Conservation (phyloP, 2,797 vertebrate species). For the Enteromius mattozi region DNA sequence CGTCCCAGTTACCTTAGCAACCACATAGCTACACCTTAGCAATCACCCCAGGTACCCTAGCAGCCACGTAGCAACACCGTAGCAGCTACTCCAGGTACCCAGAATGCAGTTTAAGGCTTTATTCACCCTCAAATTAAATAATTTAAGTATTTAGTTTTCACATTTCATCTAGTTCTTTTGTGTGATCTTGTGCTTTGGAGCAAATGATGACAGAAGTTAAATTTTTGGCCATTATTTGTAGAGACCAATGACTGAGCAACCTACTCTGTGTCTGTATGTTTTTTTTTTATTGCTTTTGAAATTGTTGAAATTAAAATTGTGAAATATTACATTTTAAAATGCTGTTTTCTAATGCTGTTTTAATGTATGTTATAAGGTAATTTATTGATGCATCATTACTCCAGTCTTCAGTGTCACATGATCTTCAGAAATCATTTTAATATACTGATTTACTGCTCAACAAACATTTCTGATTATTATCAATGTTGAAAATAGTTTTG, state of each 20-base stretch:
- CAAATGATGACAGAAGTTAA: not conserved
- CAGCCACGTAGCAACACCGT: too few species aligned
- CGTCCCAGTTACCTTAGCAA: too few species aligned
- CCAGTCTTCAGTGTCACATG: constrained; percentile 5
- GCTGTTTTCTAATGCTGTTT: not conserved
- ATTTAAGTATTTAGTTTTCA: not conserved
- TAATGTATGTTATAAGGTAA: not conserved
- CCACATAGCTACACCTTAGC: too few species aligned
- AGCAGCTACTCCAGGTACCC: too few species aligned
- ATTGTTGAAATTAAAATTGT: not conserved
- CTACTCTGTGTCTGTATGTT: not conserved
- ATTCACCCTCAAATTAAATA: not conserved
- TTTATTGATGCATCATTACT: not conserved
- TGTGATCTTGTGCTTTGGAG: too few species aligned
- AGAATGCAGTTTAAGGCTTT: not conserved
- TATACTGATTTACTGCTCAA: not conserved
- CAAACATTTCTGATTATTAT: not conserved
- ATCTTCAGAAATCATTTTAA: not conserved
- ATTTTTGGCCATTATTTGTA: not conserved
- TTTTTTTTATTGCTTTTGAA: not conserved
- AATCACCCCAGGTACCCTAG: too few species aligned
- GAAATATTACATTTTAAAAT: not conserved
- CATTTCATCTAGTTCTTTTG: not conserved
- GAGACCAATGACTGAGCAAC: not conserved
- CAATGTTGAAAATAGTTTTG: not conserved